Base-by-base conservation (phyloP, 2,888 invertebrate genomes). In the Mythimna ferrago region DNA sequence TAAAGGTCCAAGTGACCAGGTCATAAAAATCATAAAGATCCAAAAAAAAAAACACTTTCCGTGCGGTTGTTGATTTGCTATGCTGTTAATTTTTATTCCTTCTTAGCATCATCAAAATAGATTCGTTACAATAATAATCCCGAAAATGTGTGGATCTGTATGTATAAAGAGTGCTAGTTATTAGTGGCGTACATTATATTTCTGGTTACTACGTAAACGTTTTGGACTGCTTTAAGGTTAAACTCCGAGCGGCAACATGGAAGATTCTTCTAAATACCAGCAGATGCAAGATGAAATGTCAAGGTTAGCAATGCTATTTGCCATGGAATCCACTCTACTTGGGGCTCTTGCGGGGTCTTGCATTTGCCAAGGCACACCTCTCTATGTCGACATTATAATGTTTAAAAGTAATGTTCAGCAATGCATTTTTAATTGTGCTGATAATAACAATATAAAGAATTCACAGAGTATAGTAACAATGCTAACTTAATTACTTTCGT, bases 241-340 rank as follows among this genome's bases (percentile, higher is more conserved):
- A 89, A 89, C 86, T 84, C 83, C 88, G 89, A 83, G 89, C 82
- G 82, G 84, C 93, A 92, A 85, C 90, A 96, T 96, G 96, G 96
- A 95, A 78, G 94, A 96, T 89, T 90, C 92, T 66, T 92, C 89
- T 83, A 98, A 97, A 96, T 97, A 97, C 86, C 97, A 97, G 86
- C 97, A 98, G 93, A 99, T 99, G 97, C 99, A 99, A 94, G 98
- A 98, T 94, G 99, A 99, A 96, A 98, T 99, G 98, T 98, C 98
- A 91, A 97, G 98, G 98, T 98, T 94, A 92, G 90, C 85, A 69
- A 69, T n/a, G 10, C 19, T 48, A n/a, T 61, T 26, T 11, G 19
- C 21, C 26, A 19, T 53, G 14, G 14, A 41, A 51, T 2, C n/a
- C 4, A 41, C 26, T 48, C 26, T n/a, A 58, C 38, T 57, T 32